phyloP scores from a whole-genome alignment of 2,113 vertebrate genomes.

The Phyllostomus hastatus region DNA sequence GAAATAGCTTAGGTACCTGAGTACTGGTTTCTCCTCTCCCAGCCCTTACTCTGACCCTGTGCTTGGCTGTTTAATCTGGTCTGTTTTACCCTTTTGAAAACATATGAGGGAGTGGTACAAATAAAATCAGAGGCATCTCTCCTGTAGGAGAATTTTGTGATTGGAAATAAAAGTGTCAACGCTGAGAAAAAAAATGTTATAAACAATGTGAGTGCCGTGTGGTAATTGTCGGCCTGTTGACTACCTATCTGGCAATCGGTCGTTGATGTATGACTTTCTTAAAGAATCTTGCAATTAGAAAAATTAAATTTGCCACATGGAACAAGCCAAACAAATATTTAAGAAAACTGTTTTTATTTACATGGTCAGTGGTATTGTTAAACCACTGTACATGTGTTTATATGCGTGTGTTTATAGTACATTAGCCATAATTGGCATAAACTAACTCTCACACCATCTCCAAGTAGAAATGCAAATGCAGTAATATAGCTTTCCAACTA shows the following conservation, averaged over 20 bases:
- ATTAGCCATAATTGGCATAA: background rate
- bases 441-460: background rate
- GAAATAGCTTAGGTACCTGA: background rate
- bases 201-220: background rate
- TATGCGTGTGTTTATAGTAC: background rate
- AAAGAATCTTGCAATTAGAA: background rate
- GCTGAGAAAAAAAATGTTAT: background rate
- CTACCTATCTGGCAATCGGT: background rate
- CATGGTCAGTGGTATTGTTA: background rate
- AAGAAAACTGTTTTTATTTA: background rate
- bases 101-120: background rate
- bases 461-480: background rate
- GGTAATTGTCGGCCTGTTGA: background rate
- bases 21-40: background rate
- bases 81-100: background rate
- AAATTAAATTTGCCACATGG: background rate
- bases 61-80: background rate
- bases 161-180: background rate
- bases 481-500: background rate
- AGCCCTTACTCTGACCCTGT: background rate
- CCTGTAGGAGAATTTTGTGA: background rate
- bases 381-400: background rate
- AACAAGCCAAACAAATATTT: background rate
- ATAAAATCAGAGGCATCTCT: background rate
- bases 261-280: background rate